Conservation (phyloP, 2,888 invertebrate genomes). For the Teleiodes luculella region DNA sequence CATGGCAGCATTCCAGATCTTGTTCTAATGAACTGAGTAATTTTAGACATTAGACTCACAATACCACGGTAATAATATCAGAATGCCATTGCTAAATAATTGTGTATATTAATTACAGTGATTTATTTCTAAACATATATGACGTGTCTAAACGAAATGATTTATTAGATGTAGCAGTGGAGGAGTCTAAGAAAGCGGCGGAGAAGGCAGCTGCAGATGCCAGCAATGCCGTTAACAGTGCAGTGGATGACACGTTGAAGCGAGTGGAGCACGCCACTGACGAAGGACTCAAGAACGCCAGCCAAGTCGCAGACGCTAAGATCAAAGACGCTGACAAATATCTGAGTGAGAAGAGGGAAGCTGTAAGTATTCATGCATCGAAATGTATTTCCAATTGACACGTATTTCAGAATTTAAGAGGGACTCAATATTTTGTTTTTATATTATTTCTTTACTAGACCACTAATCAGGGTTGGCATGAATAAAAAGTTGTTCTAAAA, state of each 20-base stretch:
- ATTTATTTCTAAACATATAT: too few species aligned
- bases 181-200: slow-evolving; percentile 73
- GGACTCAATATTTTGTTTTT: too few species aligned
- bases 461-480: too few species aligned
- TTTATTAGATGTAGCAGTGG: slow-evolving; percentile 56
- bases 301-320: slow-evolving; percentile 79
- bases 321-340: slow-evolving; percentile 81
- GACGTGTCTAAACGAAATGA: neutral
- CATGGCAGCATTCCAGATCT: neutral
- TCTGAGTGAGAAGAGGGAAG: slow-evolving; percentile 78
- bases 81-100: too few species aligned
- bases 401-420: too few species aligned
- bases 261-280: slow-evolving; percentile 70
- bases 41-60: too few species aligned
- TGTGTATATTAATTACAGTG: too few species aligned
- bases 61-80: too few species aligned
- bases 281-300: slow-evolving; percentile 77
- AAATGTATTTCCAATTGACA: too few species aligned
- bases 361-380: slow-evolving; percentile 37
- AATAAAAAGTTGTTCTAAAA: too few species aligned
- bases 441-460: too few species aligned
- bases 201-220: slow-evolving; percentile 73
- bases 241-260: slow-evolving; percentile 65
- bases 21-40: neutral
- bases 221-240: slow-evolving; percentile 60